Base-by-base conservation (phyloP, 2,888 invertebrate species). In the Dastarcus helophoroides region DNA sequence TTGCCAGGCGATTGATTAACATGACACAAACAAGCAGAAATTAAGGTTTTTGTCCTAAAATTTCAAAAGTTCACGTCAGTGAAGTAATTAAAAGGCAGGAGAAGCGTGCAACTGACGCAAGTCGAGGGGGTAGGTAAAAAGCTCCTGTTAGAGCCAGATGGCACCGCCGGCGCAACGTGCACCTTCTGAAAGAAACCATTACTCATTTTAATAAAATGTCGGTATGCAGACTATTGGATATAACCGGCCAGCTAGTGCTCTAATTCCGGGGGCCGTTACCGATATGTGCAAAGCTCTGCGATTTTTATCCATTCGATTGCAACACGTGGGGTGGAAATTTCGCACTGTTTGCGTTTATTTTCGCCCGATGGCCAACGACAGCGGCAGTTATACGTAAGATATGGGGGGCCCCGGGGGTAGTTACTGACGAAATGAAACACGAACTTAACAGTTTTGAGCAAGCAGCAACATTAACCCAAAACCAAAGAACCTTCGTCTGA, bases 141-240 rank as follows among this genome's bases (percentile, higher is more conserved):
- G 52, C 50, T 46, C 44, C 51, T 52, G 56, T 56, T 54, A 46
- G 53, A 46, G 46, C 53, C 55, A 55, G 53, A 56, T 58, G 54
- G 53, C 54, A 50, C 53, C 52, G 48, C 46, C 46, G 53, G 51
- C 43, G 37, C 45, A 41, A 37, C 36, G 46, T 47, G 48, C 43
- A 46, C 22, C 9, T 14, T 14, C 44, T 45, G 51, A 53, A 56
- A 55, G 54, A 56, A 54, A 53, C 53, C 54, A 55, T 56, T 53
- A 54, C 50, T 54, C 54, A 56, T 56, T 54, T 55, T 56, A 55
- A 56, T 56, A 54, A 54, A 56, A 55, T 47, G 53, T 51, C 51
- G 51, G 47, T 51, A 46, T 51, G 51, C 51, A 51, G 53, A 46
- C 51, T 51, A 51, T 53, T 46, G 50, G 50, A 51, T 51, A 41